These are phyloP conservation scores for Antennarius striatus DNA, from an alignment of 2,113 vertebrate genomes.

Conservation along the genomic window DNA sequence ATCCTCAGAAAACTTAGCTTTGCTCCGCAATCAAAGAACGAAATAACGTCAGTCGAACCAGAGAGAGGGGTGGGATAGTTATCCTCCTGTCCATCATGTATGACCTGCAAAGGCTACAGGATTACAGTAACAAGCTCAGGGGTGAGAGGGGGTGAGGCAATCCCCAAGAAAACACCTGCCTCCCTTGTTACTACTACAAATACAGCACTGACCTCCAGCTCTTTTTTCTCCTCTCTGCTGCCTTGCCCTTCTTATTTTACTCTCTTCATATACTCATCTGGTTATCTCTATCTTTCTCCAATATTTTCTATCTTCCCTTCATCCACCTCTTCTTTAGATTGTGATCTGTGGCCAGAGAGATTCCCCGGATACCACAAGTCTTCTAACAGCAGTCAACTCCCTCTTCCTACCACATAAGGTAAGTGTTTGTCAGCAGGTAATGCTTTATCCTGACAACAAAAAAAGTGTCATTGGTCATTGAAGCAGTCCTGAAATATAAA, in stretches of 20 bases:
- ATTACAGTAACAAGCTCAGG: slow-evolving; percentile 50
- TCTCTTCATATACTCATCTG: slow-evolving; percentile 27
- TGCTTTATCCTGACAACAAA: neutral
- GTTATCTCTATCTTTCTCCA: slow-evolving; percentile 9
- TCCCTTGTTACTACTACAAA: slow-evolving; percentile 63
- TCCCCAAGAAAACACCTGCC: slow-evolving; percentile 62
- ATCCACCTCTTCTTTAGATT: slow-evolving; percentile 73
- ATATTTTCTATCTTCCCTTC: neutral
- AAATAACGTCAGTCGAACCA: neutral
- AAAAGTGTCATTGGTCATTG: neutral
- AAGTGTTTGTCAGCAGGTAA: slow-evolving; percentile 27
- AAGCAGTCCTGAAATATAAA: slow-evolving; percentile 5
- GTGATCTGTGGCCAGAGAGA: slow-evolving; percentile 88
- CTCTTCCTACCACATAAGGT: slow-evolving; percentile 90
- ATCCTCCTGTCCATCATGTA: slow-evolving; percentile 15
- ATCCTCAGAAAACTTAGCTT: slow-evolving; percentile 4
- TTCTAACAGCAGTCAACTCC: slow-evolving; percentile 82
- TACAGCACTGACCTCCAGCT: slow-evolving; percentile 25
- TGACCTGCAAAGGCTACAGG: slow-evolving; percentile 41
- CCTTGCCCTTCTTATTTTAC: slow-evolving; percentile 37
- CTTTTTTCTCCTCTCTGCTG: slow-evolving; percentile 6
- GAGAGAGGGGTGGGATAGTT: slow-evolving; percentile 5
- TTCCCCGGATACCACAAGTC: slow-evolving; percentile 83
- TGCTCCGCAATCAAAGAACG: neutral
- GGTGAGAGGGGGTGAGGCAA: neutral